Base-by-base conservation (phyloP, 2,113 vertebrate species). In the Larimichthys crocea region DNA sequence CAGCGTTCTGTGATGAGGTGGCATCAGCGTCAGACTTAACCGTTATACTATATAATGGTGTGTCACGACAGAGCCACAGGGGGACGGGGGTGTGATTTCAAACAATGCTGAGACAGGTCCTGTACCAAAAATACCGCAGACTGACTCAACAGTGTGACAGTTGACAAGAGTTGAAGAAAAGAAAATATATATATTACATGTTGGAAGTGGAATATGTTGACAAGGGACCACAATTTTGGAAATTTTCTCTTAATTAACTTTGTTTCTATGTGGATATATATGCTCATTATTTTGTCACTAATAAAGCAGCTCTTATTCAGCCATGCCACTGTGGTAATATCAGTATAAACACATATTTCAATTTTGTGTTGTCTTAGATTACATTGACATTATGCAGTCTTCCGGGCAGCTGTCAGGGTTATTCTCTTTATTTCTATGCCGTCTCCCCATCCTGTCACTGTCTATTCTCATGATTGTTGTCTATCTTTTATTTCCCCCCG, bases 101-200 rank as follows among this genome's bases (percentile, higher is more conserved):
- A 83, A 81, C 52, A 68, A 52, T 74, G 66, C 64, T 50, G 86
- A 75, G 76, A 86, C 74, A 76, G 65, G 73, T 80, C 49, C 44
- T 3, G 49, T 26, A 64, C 79, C 83, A 82, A 82, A 89, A 88
- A 88, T 89, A 89, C 42, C 70, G 72, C 68, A 49, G 5, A 62
- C 74, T 80, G 71, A 88, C 48, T 81, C 62, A 35, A 65, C 44
- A 61, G 17, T 49, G 40, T 62, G 72, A 74, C 10, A 26, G 67
- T 1, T 31, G 49, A 26, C 14, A n/a, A 20, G 24, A 72, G 60
- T 40, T 40, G 66, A 67, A 62, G 53, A 46, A 53, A 62, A 14
- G 74, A 62, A 67, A 10, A 60, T 53, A 48, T 15, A 55, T 15
- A 55, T 17, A 49, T 10, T 29, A 40, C 1, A 49, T 31, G 29